Base-by-base conservation (phyloP, 2,888 invertebrate species). In the Barypeithes pellucidus region DNA sequence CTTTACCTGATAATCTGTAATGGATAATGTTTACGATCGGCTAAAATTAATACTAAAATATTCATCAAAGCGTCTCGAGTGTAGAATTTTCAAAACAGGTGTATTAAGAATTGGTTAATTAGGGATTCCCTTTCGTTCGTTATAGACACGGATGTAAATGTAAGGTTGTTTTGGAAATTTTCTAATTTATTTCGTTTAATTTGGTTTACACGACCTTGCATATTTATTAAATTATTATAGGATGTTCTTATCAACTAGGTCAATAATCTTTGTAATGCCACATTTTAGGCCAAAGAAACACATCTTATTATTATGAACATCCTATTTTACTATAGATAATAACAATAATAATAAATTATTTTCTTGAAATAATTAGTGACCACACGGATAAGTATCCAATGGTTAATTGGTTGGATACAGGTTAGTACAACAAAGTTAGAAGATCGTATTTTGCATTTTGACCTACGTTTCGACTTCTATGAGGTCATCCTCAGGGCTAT, bases 71-170 rank as follows among this genome's bases (percentile, higher is more conserved):
- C 33, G 54, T 52, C 24, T 57, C 50, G 18, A 33, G 36, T 57
- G 33, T 36, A 57, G 18, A 57, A 57, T 16, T 57, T 33, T 18
- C 54, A 16, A 33, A 57, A 33, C 54, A 57, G 33, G 54, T 57
- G 54, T 33, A 57, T 57, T 57, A 57, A 18, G 9, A 33, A 9
- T 33, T 8, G 12, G 24, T 52, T 36, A 57, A 18, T 57, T 33
- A 18, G 33, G 54, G 54, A 57, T 57, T 57, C 16, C 54, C 54
- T 33, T 33, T 57, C 18, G 5, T 33, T 50, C 9, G 20, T 0
- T 29, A 33, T 33, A 33, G 3, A 57, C 16, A 33, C 16, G 16
- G 33, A 57, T 16, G 33, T 14, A 14, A 12, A 11, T 12, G 50
- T 4, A 50, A 12, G 50, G 50, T 52, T 52, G 14, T 52, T 33